Conservation (phyloP, 2,113 vertebrate species). For the Platysternon megacephalum region DNA sequence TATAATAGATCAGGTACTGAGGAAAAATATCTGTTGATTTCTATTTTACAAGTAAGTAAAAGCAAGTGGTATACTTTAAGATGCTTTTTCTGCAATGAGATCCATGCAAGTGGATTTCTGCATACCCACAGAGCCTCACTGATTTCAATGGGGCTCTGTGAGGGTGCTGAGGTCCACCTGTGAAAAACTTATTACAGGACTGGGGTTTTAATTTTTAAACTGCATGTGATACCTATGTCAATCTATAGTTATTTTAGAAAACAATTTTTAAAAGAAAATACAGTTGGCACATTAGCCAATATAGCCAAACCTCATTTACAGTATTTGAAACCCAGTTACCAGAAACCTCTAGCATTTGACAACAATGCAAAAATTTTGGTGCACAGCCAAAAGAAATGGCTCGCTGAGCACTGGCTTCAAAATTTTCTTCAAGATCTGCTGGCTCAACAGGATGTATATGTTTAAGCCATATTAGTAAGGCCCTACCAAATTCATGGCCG, state of each 20-base stretch:
- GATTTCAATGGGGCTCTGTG: background rate
- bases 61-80: background rate
- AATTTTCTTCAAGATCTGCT: background rate
- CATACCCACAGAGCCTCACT: background rate
- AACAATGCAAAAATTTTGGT: slow-evolving; percentile 12
- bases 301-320: slow-evolving; percentile 51
- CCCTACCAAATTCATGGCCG: too few relatives aligned
- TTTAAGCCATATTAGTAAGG: background rate
- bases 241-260: slow-evolving; percentile 51
- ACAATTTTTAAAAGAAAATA: slow-evolving; percentile 62
- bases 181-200: background rate
- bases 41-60: background rate
- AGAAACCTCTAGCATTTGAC: slow-evolving; percentile 56
- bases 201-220: slow-evolving; percentile 39
- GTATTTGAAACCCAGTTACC: slow-evolving; percentile 69
- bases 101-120: background rate
- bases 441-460: background rate
- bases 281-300: background rate
- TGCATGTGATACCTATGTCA: slow-evolving; percentile 24
- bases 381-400: slow-evolving; percentile 56
- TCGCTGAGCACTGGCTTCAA: slow-evolving; percentile 27
- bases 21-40: background rate
- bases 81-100: background rate
- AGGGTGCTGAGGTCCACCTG: slow-evolving; percentile 6
- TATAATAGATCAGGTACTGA: background rate